Base-by-base conservation (phyloP, 2,113 vertebrate genomes). In the Chionodraco myersi region DNA sequence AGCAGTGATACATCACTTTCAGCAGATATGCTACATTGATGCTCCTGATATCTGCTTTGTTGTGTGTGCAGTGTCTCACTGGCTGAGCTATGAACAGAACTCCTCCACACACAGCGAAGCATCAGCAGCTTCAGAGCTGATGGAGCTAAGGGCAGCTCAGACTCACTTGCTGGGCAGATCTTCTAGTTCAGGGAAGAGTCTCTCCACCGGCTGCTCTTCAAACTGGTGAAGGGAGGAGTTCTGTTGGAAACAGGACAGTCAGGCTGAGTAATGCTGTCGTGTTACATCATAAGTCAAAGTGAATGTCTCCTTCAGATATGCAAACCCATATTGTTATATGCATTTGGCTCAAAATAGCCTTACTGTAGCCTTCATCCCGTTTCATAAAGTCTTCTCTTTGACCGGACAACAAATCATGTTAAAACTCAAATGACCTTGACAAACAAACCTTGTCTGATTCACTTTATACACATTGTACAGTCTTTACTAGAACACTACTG, bases 161-260 rank as follows among this genome's bases (percentile, higher is more conserved):
- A 91, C 96, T 86, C 56, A 98, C 97, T 97, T 97, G 94, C 96
- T 97, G 56, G 95, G 95, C 65, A 97, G 93, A 10, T 96, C 86
- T 0, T 94, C 95, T 9, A 97, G 95, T 77, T 97, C 97, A 10
- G 97, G 97, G 82, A 97, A 98, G 65, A 97, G 95, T 64, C 87
- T 95, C 82, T 97, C 96, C 70, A 97, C 96, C 0, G 97, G 96
- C 85, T 97, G 96, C 79, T 97, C 97, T 66, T 98, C 97, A 93
- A 98, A 98, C 91, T 97, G 97, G 79, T 98, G 97, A 30, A 97
- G 92, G 4, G 95, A 96, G 51, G 95, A 96, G 0, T 97, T 97
- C 97, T 98, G 90, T 52, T 75, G 73, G 74, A 86, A 21, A 77
- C 53, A 64, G 23, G 14, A 79, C 9, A 65, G 12, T 59, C 58